A percentile compares a stretch with the other conserved stretches of the same genome.
Evolutionary conservation across 1,140 invertebrate species (phyloP).

Genomic region (Coenobita brevimanus): DNA sequence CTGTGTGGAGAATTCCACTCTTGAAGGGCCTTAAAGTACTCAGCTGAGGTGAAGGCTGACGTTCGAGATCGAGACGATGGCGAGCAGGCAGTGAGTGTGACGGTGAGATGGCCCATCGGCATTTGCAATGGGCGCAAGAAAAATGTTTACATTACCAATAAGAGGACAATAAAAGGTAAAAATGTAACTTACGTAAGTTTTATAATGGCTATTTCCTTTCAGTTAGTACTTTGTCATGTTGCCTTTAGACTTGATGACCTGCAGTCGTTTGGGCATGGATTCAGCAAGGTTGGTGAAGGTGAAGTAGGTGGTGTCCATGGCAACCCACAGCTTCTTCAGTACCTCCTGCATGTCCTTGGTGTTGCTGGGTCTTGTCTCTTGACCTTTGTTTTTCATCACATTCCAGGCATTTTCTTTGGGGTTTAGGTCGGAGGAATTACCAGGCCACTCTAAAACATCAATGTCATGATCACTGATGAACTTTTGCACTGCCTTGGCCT

Average conservation of each 20-base stretch:
- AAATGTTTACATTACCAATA: too few species aligned
- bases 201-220: too few species aligned
- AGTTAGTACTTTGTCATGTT: constrained; percentile 65
- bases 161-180: too few species aligned
- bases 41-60: too few species aligned
- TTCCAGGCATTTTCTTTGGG: constrained; percentile 8
- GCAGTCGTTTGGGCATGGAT: neutral
- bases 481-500: neutral
- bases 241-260: neutral
- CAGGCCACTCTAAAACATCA: neutral
- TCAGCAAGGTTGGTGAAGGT: neutral
- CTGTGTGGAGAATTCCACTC: too few species aligned
- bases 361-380: neutral
- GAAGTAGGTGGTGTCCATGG: neutral
- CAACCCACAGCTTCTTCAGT: too few species aligned
- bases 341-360: neutral
- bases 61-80: too few species aligned
- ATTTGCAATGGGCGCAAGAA: too few species aligned
- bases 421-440: constrained; percentile 8
- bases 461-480: neutral
- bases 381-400: neutral
- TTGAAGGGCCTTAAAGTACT: too few species aligned
- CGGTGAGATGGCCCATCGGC: too few species aligned
- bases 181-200: too few species aligned
- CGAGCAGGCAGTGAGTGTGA: too few species aligned